A percentile compares a stretch with the other conserved stretches of the same genome.
Evolutionary conservation across 2,113 vertebrate genomes (phyloP).

Genomic region (Cryptomyrus ogoouensis): DNA sequence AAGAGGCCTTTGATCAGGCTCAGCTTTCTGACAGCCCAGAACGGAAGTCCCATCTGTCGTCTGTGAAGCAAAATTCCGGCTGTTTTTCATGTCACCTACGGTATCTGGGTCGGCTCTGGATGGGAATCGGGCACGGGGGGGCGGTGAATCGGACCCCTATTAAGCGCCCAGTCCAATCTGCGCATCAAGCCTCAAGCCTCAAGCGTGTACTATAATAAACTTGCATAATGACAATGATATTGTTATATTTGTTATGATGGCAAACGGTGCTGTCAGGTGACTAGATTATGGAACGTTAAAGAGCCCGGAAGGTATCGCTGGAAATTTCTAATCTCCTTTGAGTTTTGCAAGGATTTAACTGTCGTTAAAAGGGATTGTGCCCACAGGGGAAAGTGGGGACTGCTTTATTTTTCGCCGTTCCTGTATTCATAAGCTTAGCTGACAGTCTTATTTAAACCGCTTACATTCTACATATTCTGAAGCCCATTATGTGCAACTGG

Average conservation of each 20-base stretch:
- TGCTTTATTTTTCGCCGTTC: background rate
- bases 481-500: background rate
- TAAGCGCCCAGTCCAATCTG: background rate
- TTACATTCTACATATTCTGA: slow-evolving; percentile 2
- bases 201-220: background rate
- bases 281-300: background rate
- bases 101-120: background rate
- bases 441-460: background rate
- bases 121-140: background rate
- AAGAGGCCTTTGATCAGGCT: slow-evolving; percentile 7
- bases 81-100: background rate
- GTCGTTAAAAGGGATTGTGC: slow-evolving; percentile 9
- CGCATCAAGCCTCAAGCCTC: background rate
- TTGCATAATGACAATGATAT: slow-evolving; percentile 2
- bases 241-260: background rate
- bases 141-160: background rate
- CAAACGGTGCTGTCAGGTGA: slow-evolving; percentile 7
- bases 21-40: background rate
- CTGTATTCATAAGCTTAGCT: background rate
- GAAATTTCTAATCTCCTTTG: slow-evolving; percentile 13
- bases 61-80: background rate
- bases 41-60: background rate
- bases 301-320: background rate
- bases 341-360: slow-evolving; percentile 8
- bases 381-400: background rate